Base-by-base conservation (phyloP, 2,888 invertebrate genomes). In the Apodemia duryi region DNA sequence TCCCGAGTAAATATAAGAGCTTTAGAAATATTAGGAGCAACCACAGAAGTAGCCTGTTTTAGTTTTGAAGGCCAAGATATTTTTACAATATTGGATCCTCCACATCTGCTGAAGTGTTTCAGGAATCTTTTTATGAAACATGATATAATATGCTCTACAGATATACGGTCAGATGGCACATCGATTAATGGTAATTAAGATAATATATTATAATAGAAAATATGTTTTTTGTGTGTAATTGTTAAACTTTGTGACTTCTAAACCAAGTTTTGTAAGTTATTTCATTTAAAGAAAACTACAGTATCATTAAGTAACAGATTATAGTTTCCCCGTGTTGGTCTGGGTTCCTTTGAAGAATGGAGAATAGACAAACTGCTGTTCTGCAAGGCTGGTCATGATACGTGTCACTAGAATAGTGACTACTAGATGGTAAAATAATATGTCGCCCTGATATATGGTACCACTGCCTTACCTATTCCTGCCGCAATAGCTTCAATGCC, bases 91-190 rank as follows among this genome's bases (percentile, higher is more conserved):
- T 67, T 67, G 29, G 70, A 71, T 43, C 46, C 68, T 10, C 71
- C 71, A 46, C 73, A 71, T 66, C 41, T 71, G 29, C 28, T 71
- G 1, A 70, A 71, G 64, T 73, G 70, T 62, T 67, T 69, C 21
- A 63, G 70, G 61, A 71, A 71, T 63, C 51, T 67, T 6, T 70
- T 70, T 65, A 32, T 69, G 57, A 69, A 69, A 62, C 70, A 73
- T 61, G 60, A 73, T 64, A 68, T 72, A 28, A 35, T 69, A 61
- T 71, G 68, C 62, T 35, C 9, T 49, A 61, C 65, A 35, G 38
- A 65, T 65, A 61, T 65, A 65, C 38, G 61, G 51, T 60, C 7
- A 65, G 61, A 61, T 51, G 61, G 28, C 21, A 11, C 9, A 13
- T 43, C 7, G 5, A 41, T 38, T n/a, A 62, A n/a, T 11, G 28